Percentiles rank a stretch among this genome's conserved stretches.
These are phyloP conservation scores for Baronia brevicornis DNA, from an alignment of 2,888 invertebrate species.

Conservation along the genomic window DNA sequence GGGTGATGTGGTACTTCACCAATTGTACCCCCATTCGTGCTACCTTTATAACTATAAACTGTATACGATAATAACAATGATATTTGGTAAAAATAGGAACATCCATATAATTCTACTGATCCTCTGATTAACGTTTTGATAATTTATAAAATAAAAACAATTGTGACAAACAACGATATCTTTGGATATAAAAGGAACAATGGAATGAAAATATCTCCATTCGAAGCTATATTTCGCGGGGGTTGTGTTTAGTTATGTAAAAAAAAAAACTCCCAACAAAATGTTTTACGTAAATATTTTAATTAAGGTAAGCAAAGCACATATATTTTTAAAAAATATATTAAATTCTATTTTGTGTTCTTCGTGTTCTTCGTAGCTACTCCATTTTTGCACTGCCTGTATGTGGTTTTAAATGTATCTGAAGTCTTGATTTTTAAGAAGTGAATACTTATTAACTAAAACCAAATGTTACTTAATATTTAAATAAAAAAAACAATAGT, in stretches of 20 bases:
- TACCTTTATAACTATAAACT: background rate
- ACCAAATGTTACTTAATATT: too few relatives aligned
- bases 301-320: background rate
- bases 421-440: too few relatives aligned
- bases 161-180: constrained; percentile 41
- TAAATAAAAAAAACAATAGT: too few relatives aligned
- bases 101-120: constrained; percentile 31
- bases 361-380: too few relatives aligned
- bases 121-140: constrained; percentile 35
- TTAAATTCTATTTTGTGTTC: constrained; percentile 1
- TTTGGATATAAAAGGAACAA: constrained; percentile 48
- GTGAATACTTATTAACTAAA: too few relatives aligned
- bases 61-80: constrained; percentile 8
- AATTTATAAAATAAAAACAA: constrained; percentile 45
- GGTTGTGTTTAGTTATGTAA: constrained; percentile 14
- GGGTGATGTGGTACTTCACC: too few relatives aligned
- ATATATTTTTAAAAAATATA: background rate
- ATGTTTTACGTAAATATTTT: constrained; percentile 10
- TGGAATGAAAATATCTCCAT: constrained; percentile 29
- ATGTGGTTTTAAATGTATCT: too few relatives aligned
- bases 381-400: constrained; percentile 3
- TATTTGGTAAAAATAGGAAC: constrained; percentile 9
- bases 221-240: background rate
- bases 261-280: constrained; percentile 11
- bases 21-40: too few relatives aligned